Evolutionary conservation across 2,888 invertebrate species (phyloP), one percentile per base, ranked within the genome.

Genomic region (Chymomyza caudatula): DNA sequence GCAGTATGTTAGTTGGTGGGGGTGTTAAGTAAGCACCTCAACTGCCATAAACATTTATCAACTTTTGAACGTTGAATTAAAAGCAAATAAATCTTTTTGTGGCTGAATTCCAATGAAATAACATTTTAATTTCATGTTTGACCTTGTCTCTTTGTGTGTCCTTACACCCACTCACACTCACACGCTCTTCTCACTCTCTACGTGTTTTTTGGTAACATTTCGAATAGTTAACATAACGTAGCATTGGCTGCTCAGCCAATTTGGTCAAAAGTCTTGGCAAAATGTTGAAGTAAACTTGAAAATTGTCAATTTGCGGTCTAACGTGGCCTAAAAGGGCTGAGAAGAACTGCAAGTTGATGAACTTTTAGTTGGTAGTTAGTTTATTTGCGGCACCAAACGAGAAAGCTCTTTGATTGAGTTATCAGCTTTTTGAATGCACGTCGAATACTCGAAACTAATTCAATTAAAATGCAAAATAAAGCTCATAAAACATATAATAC

Each of bases 31-130:
- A 0, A 4, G 25, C 5, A 25, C 25, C 25, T 4, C n/a, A 29
- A 11, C 13, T 67, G 69, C 20, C 29, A 59, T 63, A 67, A 78
- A 70, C 78, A 79, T 79, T 79, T 83, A 79, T 79, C 78, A 79
- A 78, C 71, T 76, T 80, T 77, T 80, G 74, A 64, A 76, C 74
- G 76, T 73, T 67, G 78, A 70, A 80, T 77, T 76, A 69, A 74
- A 77, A 77, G 65, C 70, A 75, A 73, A 74, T 79, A 74, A 74
- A 75, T 71, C 74, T 73, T 53, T n/a, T n/a, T n/a, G n/a, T 11
- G 17, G 59, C 42, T 55, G 56, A 58, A 70, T 63, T 60, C 53
- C 73, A 71, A 63, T 71, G 42, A 63, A 64, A 65, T 60, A 53
- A 58, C 53, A 78, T 68, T 75, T 77, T 66, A 63, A 66, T 75